Base-by-base conservation (phyloP, 2,797 vertebrate genomes). In the Lacerta bilineata region DNA sequence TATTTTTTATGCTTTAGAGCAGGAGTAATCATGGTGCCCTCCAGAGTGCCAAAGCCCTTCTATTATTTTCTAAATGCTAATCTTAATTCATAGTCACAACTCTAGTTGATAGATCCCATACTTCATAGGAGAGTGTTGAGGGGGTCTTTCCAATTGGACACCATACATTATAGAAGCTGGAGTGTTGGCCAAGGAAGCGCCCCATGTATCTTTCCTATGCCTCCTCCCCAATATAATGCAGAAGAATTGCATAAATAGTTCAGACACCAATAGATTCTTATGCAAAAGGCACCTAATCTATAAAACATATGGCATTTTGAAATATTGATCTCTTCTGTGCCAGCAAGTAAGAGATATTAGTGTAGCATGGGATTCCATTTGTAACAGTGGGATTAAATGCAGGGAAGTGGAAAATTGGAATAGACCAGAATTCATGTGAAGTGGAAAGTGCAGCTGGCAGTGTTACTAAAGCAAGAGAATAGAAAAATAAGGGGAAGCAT, bases 371-470 rank as follows among this genome's bases (percentile, higher is more conserved):
- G 95, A 96, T 96, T 96, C 94, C 90, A 96, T 96, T 96, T 96
- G 95, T 96, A 97, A 95, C 84, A 29, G 33, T 94, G 95, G 95
- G 94, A 97, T 97, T 97, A 97, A 96, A 97, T 89, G 94, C 95
- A 97, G 88, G 92, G 95, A 95, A 96, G 96, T 96, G 95, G 97
- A 97, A 97, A 97, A 97, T 97, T 97, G 95, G 94, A 97, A 96
- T 94, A 96, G 95, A 96, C 91, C 94, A 93, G 95, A 95, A 96
- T 95, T 96, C 94, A 93, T 92, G 90, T 94, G 94, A 96, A 96
- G 95, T 94, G 94, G 91, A 96, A 97, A 96, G 94, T 95, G 92
- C 90, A 95, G 90, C 93, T 96, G 95, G 94, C 91, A 87, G 87
- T 88, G 86, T 84, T 89, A 89, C 89, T 94, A 93, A 96, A 94